These are phyloP conservation scores for Caenorhabditis sp. DNA, from an alignment of 2,888 invertebrate species.

Conservation along the genomic window DNA sequence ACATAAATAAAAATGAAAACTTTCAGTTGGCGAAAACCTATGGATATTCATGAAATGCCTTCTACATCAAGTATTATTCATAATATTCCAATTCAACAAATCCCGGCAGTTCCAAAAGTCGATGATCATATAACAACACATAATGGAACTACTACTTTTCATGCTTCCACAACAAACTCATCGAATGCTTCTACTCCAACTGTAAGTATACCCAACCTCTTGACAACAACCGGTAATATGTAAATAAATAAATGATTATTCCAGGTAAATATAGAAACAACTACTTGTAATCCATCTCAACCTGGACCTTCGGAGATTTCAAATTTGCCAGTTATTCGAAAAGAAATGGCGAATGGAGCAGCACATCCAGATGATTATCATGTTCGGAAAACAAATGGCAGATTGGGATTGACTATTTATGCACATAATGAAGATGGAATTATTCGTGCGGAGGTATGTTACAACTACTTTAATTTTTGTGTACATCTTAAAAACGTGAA, in stretches of 20 bases:
- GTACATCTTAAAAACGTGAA: no score
- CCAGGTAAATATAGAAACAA: no score
- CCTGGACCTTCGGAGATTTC: neutral
- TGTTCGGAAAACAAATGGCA: conserved; percentile 47
- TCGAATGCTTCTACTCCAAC: no score
- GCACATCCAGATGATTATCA: conserved; percentile 40
- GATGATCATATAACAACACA: conserved; percentile 30
- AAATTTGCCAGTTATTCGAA: neutral
- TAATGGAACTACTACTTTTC: conserved; percentile 42
- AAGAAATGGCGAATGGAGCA: neutral
- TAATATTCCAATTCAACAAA: conserved; percentile 28
- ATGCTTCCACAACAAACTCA: neutral
- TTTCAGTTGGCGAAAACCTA: conserved; percentile 53
- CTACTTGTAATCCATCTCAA: neutral
- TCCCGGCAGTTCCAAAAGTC: neutral
- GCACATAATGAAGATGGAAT: conserved; percentile 52
- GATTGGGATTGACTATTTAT: conserved; percentile 52
- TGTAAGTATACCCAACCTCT: no score
- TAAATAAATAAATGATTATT: no score
- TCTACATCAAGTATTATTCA: conserved; percentile 1
- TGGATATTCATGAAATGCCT: conserved; percentile 20
- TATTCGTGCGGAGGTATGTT: conserved; percentile 51
- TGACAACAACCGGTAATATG: no score
- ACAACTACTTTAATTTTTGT: no score
- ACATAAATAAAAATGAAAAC: no score